Evolutionary conservation across 2,113 vertebrate genomes (phyloP).

Genomic region (Catagonus wagneri): DNA sequence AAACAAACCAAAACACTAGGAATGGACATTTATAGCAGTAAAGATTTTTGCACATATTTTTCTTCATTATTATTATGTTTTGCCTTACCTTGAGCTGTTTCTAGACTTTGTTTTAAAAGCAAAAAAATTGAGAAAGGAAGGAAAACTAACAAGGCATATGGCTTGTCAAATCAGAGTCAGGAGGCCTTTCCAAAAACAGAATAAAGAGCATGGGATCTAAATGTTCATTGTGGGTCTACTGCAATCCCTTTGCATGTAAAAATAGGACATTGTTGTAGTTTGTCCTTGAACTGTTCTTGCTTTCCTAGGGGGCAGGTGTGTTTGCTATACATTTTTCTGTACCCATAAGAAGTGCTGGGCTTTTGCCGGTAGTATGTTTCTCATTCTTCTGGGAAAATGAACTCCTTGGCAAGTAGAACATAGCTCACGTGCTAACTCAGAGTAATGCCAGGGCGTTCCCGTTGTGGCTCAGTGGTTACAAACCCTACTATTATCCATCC

Average conservation of each 20-base stretch:
- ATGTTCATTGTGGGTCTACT: not conserved
- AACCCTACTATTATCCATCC: too few relatives aligned
- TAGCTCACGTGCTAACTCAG: not conserved
- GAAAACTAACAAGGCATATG: conserved; percentile 42
- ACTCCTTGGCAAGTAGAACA: not conserved
- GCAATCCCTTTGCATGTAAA: not conserved
- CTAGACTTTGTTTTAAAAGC: conserved; percentile 65
- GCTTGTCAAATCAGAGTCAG: conserved; percentile 57
- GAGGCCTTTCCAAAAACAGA: conserved; percentile 55
- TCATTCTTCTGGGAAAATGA: not conserved
- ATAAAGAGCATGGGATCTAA: not conserved
- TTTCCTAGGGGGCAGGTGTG: not conserved
- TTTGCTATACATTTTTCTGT: not conserved
- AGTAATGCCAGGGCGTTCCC: not conserved
- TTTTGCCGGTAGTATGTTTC: not conserved
- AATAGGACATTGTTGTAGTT: not conserved
- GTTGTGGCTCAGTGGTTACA: too few relatives aligned
- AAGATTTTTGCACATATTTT: not conserved
- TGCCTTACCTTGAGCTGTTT: conserved; percentile 11
- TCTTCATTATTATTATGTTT: conserved; percentile 50
- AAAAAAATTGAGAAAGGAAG: conserved; percentile 50
- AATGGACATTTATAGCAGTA: not conserved
- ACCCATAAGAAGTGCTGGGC: not conserved
- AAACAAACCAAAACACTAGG: not conserved
- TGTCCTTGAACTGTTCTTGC: not conserved